Percentiles rank a stretch among this genome's conserved stretches.
Evolutionary conservation across 2,113 vertebrate genomes (phyloP).

Genomic region (Mustela nigripes): DNA sequence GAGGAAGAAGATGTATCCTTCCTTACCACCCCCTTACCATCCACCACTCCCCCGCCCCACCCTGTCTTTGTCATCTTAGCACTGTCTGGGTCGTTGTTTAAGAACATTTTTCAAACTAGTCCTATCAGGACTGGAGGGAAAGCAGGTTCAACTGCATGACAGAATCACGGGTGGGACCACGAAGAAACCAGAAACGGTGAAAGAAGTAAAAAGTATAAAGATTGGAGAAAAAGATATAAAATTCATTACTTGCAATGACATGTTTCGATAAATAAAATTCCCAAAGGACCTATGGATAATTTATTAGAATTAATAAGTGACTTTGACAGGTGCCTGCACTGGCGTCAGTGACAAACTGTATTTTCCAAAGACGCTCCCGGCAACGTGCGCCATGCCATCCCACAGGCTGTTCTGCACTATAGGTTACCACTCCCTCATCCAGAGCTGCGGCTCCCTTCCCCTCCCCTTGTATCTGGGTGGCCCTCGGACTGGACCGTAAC

Average conservation of each 20-base stretch:
- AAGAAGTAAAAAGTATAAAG: neutral
- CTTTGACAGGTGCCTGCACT: neutral
- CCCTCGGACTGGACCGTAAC: neutral
- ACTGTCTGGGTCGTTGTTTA: neutral
- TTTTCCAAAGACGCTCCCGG: neutral
- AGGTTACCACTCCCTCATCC: neutral
- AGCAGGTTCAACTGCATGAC: neutral
- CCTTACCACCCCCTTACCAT: fast-evolving
- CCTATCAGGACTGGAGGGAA: neutral
- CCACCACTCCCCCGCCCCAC: too few species aligned
- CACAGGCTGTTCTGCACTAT: neutral
- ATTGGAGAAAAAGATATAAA: neutral
- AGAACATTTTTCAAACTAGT: neutral
- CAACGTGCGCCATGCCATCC: fast-evolving
- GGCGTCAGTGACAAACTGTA: too few species aligned
- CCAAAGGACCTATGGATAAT: neutral
- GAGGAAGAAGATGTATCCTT: neutral
- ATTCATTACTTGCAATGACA: neutral
- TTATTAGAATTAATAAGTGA: neutral
- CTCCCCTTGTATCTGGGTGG: neutral
- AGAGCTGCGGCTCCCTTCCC: neutral
- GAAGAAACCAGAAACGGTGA: neutral
- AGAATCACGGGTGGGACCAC: neutral
- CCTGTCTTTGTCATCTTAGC: neutral
- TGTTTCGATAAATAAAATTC: neutral